A percentile compares a stretch with the other conserved stretches of the same genome.
Conservation (phyloP, 2,888 invertebrate genomes). For the Pseudolycoriella hygida region DNA sequence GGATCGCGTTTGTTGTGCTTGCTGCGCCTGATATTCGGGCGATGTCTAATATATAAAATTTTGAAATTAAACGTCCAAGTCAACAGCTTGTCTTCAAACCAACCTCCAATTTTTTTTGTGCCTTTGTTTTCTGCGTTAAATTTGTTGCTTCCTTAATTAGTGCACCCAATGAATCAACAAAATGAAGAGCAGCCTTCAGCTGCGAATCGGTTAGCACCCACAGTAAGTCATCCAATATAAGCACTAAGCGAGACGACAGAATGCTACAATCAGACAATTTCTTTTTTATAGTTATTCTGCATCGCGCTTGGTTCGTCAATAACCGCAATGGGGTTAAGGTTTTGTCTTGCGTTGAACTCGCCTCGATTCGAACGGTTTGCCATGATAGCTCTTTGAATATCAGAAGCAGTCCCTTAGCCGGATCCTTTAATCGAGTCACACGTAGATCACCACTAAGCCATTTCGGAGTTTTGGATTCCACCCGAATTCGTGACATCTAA, state of each 20-base stretch:
- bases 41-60: slow-evolving; percentile 32
- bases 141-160: slow-evolving; percentile 66
- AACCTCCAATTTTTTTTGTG: slow-evolving; percentile 66
- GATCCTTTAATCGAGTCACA: slow-evolving; percentile 81
- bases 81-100: slow-evolving; percentile 5
- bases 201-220: slow-evolving; percentile 97
- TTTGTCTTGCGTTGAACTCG: slow-evolving; percentile 60
- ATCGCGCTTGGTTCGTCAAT: slow-evolving; percentile 84
- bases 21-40: slow-evolving; percentile 56
- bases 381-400: slow-evolving; percentile 96
- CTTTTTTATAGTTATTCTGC: slow-evolving; percentile 92
- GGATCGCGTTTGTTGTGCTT: slow-evolving; percentile 27
- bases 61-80: slow-evolving; percentile 10
- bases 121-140: slow-evolving; percentile 63
- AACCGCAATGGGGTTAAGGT: slow-evolving; percentile 76
- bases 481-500: slow-evolving; percentile 79
- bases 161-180: slow-evolving; percentile 68
- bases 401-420: slow-evolving; percentile 71
- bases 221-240: slow-evolving; percentile 86
- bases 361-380: slow-evolving; percentile 93
- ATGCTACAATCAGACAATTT: slow-evolving; percentile 81
- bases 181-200: slow-evolving; percentile 78
- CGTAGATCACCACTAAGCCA: slow-evolving; percentile 79
- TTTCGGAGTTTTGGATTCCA: slow-evolving; percentile 85
- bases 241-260: slow-evolving; percentile 74